Percentiles rank a stretch among this genome's conserved stretches.
Evolutionary conservation across 2,113 vertebrate genomes (phyloP).

Genomic region (Trichechus manatus): DNA sequence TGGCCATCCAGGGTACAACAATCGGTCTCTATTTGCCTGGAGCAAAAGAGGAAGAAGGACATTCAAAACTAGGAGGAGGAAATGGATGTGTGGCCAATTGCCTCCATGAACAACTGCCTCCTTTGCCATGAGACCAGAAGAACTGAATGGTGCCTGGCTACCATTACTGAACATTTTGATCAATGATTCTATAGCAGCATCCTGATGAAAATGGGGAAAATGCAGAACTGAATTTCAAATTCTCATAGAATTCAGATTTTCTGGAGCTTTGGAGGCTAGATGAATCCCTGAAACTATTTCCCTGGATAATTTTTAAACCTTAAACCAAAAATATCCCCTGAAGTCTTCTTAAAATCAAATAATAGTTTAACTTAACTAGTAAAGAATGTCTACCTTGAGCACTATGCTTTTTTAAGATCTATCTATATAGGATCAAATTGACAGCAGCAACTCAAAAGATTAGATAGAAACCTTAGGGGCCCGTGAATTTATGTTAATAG

Average conservation of each 20-base stretch:
- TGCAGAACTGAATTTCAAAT: background rate
- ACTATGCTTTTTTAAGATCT: background rate
- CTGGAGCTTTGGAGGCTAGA: background rate
- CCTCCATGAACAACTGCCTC: background rate
- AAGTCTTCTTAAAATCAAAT: background rate
- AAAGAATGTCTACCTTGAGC: background rate
- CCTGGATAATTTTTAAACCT: background rate
- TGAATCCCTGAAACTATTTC: background rate
- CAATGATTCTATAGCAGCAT: background rate
- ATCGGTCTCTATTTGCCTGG: background rate
- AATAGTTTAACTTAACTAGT: background rate
- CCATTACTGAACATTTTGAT: background rate
- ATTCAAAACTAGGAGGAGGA: background rate
- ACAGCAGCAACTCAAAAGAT: background rate
- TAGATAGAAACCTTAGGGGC: background rate
- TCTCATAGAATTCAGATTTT: background rate
- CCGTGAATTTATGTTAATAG: background rate
- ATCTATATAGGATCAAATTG: background rate
- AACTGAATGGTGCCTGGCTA: background rate
- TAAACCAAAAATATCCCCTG: background rate
- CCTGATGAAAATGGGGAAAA: background rate
- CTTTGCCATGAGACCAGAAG: background rate
- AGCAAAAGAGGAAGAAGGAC: background rate
- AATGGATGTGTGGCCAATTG: background rate
- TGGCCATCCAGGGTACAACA: background rate